These are phyloP conservation scores for Trachelipus rathkii DNA, from an alignment of 1,140 invertebrate species.

Conservation along the genomic window DNA sequence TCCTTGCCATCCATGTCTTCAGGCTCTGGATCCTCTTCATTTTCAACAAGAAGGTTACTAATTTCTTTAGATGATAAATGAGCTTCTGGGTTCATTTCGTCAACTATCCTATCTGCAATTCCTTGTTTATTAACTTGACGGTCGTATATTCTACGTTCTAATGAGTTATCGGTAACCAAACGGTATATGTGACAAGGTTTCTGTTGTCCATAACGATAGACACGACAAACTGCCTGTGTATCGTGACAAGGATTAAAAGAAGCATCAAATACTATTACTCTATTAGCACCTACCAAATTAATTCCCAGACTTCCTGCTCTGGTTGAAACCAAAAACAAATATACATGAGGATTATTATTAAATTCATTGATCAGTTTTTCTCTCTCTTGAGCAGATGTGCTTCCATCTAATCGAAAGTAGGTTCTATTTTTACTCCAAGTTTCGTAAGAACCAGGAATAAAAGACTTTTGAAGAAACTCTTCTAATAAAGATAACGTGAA, in stretches of 20 bases:
- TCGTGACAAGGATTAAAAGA: conserved; percentile 99
- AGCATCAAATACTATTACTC: conserved; percentile 95
- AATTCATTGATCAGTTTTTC: conserved; percentile 97
- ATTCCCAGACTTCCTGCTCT: conserved; percentile 95
- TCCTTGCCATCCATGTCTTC: conserved; percentile 66
- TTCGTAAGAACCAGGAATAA: conserved; percentile 67
- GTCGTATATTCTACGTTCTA: conserved; percentile 98
- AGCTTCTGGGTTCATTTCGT: conserved; percentile 95
- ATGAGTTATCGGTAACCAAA: conserved; percentile 90
- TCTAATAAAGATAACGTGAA: conserved; percentile 96
- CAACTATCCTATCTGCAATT: conserved; percentile 94
- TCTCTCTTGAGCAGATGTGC: conserved; percentile 85
- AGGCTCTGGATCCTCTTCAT: conserved; percentile 69
- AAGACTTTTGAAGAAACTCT: conserved; percentile 78
- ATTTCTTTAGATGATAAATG: conserved; percentile 92
- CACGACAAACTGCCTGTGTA: conserved; percentile 94
- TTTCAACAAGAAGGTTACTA: conserved; percentile 86
- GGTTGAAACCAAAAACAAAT: conserved; percentile 94
- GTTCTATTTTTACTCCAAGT: conserved; percentile 75
- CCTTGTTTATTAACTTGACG: conserved; percentile 93
- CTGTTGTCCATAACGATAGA: conserved; percentile 86
- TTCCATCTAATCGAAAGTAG: conserved; percentile 73
- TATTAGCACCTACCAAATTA: conserved; percentile 93
- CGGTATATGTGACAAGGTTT: conserved; percentile 94
- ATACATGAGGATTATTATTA: conserved; percentile 82